Percentiles rank a stretch among this genome's conserved stretches.
phyloP scores from a whole-genome alignment of 2,113 vertebrate genomes.

The Trematocara variabile region DNA sequence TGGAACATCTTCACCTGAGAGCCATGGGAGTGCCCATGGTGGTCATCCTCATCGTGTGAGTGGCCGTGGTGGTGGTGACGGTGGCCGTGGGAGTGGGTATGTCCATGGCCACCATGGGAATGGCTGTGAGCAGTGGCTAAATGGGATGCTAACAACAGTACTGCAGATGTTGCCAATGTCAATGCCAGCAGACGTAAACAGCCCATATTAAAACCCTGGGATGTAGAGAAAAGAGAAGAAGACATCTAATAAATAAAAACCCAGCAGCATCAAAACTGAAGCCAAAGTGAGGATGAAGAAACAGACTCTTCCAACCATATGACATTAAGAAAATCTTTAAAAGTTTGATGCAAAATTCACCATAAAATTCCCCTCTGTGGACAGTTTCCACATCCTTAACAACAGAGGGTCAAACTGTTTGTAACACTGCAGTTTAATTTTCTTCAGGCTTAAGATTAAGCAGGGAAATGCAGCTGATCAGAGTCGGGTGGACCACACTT shows the following conservation, averaged over 20 bases:
- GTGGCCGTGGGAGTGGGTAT: conserved; percentile 58
- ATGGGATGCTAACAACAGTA: conserved; percentile 43
- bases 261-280: not conserved
- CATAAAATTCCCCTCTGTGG: rapidly evolving
- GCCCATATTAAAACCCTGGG: conserved; percentile 53
- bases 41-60: conserved; percentile 56
- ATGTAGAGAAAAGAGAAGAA: not conserved
- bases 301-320: rapidly evolving
- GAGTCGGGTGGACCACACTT: rapidly evolving
- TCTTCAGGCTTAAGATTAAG: not conserved
- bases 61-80: conserved; percentile 26
- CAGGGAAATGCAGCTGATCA: not conserved
- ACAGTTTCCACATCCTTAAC: rapidly evolving
- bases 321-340: not conserved
- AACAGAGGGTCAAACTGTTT: not conserved
- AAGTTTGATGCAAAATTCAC: not conserved
- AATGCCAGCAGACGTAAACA: conserved; percentile 28
- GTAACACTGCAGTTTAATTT: not conserved
- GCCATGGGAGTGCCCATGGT: conserved; percentile 61
- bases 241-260: not conserved
- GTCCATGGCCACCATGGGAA: conserved; percentile 64
- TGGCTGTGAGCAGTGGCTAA: conserved; percentile 53
- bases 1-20: conserved; percentile 70
- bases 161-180: conserved; percentile 37
- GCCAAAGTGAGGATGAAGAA: not conserved